Evolutionary conservation across 2,797 vertebrate genomes (phyloP).

Genomic region (Cichlasoma orientale): DNA sequence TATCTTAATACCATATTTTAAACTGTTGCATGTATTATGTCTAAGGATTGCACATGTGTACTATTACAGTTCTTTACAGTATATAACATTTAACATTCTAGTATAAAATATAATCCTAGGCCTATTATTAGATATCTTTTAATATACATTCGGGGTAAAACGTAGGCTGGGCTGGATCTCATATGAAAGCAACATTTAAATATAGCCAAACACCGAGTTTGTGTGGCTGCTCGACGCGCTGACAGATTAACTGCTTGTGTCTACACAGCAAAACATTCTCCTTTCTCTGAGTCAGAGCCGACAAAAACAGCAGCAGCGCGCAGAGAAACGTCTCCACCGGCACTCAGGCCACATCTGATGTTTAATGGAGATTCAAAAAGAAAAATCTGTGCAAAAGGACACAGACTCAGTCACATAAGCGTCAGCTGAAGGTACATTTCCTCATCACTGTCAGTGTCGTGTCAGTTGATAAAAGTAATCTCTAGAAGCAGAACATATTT

Average conservation of each 20-base stretch:
- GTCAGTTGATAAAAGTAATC: not conserved
- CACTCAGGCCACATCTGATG: slow-evolving; percentile 2
- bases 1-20: slow-evolving; percentile 43
- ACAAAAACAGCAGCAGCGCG: not conserved
- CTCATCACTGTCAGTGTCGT: not conserved
- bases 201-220: slow-evolving; percentile 44
- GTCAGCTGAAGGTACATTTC: slow-evolving; percentile 20
- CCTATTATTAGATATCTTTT: slow-evolving; percentile 62
- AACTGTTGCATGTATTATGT: slow-evolving; percentile 75
- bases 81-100: slow-evolving; percentile 68
- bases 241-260: slow-evolving; percentile 13
- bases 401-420: slow-evolving; percentile 19
- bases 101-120: slow-evolving; percentile 74
- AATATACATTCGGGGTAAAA: slow-evolving; percentile 77
- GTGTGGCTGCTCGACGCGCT: slow-evolving; percentile 16
- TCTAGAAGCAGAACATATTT: not conserved
- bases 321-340: slow-evolving; percentile 22
- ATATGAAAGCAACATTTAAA: slow-evolving; percentile 52
- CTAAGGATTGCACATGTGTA: slow-evolving; percentile 80
- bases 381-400: not conserved
- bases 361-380: not conserved
- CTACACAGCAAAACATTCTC: slow-evolving; percentile 27
- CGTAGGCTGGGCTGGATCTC: slow-evolving; percentile 62
- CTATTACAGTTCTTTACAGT: slow-evolving; percentile 70
- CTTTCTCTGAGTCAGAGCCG: slow-evolving; percentile 1